These are phyloP conservation scores for Megaceryle alcyon DNA, from an alignment of 2,797 vertebrate genomes.

Conservation along the genomic window DNA sequence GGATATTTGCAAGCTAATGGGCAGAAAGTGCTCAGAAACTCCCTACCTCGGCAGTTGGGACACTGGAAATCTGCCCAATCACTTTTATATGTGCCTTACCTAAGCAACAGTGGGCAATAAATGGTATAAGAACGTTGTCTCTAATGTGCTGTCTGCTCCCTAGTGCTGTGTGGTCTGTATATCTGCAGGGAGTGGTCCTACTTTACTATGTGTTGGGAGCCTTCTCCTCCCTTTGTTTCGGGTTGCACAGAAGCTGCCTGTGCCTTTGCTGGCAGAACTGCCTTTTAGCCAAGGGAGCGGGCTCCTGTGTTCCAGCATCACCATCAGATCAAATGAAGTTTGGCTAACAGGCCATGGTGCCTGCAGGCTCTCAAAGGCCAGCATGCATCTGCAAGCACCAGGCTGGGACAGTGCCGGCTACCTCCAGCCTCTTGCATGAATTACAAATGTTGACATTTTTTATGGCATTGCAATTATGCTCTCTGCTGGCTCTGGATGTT, in stretches of 20 bases:
- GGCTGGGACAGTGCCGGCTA: not conserved
- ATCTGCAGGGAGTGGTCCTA: not conserved
- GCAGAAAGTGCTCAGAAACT: not conserved
- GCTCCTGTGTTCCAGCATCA: not conserved
- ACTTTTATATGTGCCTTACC: slow-evolving; percentile 6
- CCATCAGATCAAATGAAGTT: not conserved
- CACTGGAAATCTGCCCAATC: not conserved
- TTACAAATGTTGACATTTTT: slow-evolving; percentile 3
- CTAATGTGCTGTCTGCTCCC: not conserved
- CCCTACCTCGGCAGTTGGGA: not conserved
- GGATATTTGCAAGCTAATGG: not conserved
- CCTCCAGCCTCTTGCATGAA: not conserved
- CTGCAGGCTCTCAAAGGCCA: not conserved
- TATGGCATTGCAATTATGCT: not conserved
- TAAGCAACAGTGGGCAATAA: not conserved
- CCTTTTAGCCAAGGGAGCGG: not conserved
- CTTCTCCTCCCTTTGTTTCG: not conserved
- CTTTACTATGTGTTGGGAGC: not conserved
- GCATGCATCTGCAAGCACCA: not conserved
- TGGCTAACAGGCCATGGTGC: not conserved
- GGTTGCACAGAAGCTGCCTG: not conserved
- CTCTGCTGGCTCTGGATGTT: not conserved
- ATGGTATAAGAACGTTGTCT: not conserved
- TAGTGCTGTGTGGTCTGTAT: not conserved
- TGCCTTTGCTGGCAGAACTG: not conserved